Evolutionary conservation across 2,888 invertebrate species (phyloP), one percentile per base, ranked within the genome.

Genomic region (Harmothoe impar): DNA sequence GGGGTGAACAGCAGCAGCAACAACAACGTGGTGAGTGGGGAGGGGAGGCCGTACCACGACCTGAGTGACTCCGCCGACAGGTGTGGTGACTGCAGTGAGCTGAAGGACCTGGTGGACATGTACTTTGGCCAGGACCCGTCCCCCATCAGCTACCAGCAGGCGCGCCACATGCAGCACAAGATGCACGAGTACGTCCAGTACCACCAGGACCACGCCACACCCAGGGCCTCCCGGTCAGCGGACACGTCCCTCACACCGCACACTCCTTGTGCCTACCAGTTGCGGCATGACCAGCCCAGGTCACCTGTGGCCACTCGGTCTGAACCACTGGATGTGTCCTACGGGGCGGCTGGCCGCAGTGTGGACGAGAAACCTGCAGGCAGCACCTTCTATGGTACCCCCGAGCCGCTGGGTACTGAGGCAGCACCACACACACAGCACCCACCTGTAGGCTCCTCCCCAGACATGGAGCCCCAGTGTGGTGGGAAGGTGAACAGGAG

Each of bases 71-170:
- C 23, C 62, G 5, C 62, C 5, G 62, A 62, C 62, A 62, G 20
- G 23, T 62, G 25, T 25, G 62, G 15, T n/a, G 62, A 62, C 62
- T 62, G 62, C 62, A 84, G 17, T 84, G 84, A 84, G 20, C 33
- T 84, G 29, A 43, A 35, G 43, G 84, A 43, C 25, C 35, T 84
- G 0, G 43, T 84, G 23, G 84, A 84, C 33, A 35, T 23, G 10
- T 84, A n/a, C 54, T 86, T 86, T 54, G 86, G 86, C 7, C 52
- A 86, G 86, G 54, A 25, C 17, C 86, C 86, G 0, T 10, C 86
- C 0, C 86, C 86, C 52, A 15, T 86, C n/a, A 86, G 86, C 29
- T 52, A 52, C n/a, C 25, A 86, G 29, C 23, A 86, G 29, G 31
- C 15, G 1, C 3, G 29, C 0, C 10, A 52, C 0, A 54, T 86